Percentiles rank a stretch among this genome's conserved stretches.
Conservation (phyloP, 2,888 invertebrate species). For the Lasius platythorax region DNA sequence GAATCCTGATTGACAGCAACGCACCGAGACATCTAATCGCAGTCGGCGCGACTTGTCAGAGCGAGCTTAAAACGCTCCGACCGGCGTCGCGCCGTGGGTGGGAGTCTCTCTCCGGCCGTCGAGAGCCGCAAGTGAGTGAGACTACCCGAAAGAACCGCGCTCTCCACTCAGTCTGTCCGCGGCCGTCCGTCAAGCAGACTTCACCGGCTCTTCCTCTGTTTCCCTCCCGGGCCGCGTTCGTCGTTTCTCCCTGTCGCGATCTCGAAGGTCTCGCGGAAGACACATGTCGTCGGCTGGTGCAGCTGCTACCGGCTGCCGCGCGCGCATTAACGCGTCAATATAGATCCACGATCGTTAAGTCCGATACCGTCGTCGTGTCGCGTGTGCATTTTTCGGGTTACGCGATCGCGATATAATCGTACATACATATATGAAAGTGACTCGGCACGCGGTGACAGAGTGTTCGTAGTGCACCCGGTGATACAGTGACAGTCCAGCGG, state of each 20-base stretch:
- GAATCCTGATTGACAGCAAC: not conserved
- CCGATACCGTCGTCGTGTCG: not conserved
- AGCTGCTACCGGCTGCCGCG: constrained; percentile 63
- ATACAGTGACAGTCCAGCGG: not conserved
- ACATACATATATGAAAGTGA: constrained; percentile 49
- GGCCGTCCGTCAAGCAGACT: constrained; percentile 81
- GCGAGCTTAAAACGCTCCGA: constrained; percentile 39
- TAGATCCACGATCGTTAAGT: constrained; percentile 13
- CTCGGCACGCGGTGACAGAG: constrained; percentile 37
- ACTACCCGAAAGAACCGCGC: constrained; percentile 74
- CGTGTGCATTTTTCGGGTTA: not conserved
- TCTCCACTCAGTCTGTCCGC: constrained; percentile 81
- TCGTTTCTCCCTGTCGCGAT: not conserved
- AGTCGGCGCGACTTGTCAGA: constrained; percentile 33
- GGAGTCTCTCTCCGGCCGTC: constrained; percentile 75
- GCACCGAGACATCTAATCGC: not conserved
- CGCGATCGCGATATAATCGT: not conserved
- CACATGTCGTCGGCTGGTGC: constrained; percentile 72
- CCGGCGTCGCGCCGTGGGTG: constrained; percentile 66
- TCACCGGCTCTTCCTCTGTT: constrained; percentile 59
- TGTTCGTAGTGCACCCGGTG: constrained; percentile 52
- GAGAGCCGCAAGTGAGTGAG: constrained; percentile 68
- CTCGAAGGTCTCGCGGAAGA: constrained; percentile 59
- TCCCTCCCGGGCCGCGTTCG: not conserved
- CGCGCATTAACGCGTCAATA: not conserved